Conservation (phyloP, 1,140 invertebrate genomes). For the Drosophila rhopaloa region DNA sequence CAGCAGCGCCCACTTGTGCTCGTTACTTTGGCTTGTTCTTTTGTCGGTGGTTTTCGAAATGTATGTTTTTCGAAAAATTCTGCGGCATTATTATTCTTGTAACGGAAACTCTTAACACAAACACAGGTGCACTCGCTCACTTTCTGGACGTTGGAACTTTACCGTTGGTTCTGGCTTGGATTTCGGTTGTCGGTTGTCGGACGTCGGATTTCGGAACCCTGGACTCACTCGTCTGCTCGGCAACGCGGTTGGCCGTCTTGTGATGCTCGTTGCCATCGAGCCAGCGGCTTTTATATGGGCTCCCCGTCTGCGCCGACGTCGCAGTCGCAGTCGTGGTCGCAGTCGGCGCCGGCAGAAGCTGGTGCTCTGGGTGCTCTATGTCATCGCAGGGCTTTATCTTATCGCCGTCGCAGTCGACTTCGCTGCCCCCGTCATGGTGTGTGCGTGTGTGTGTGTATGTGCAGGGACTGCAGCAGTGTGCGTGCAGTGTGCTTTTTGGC, state of each 20-base stretch:
- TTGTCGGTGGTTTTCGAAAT: constrained; percentile 71
- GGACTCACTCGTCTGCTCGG: constrained; percentile 66
- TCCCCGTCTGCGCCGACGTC: constrained; percentile 18
- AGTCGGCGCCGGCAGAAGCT: constrained; percentile 23
- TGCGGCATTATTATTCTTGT: constrained; percentile 57
- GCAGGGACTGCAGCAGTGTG: constrained; percentile 10
- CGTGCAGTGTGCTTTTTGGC: constrained; percentile 62
- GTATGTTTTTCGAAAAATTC: constrained; percentile 63
- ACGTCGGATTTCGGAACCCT: neutral
- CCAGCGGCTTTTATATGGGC: constrained; percentile 67
- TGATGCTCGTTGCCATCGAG: constrained; percentile 64
- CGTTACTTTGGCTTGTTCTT: constrained; percentile 68
- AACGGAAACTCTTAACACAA: constrained; percentile 76
- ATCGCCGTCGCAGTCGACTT: constrained; percentile 51
- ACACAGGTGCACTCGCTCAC: constrained; percentile 27
- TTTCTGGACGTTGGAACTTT: constrained; percentile 50
- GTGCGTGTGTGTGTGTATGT: constrained; percentile 14
- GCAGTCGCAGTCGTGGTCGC: constrained; percentile 4
- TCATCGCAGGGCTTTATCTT: constrained; percentile 74
- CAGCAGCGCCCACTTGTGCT: constrained; percentile 52
- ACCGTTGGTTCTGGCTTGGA: constrained; percentile 53
- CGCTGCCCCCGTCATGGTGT: constrained; percentile 44
- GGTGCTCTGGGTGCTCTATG: constrained; percentile 75
- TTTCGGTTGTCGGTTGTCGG: neutral
- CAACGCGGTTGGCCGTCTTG: constrained; percentile 73